Evolutionary conservation across 2,113 vertebrate genomes (phyloP), one percentile per base, ranked within the genome.

Genomic region (Anoplopoma fimbria): DNA sequence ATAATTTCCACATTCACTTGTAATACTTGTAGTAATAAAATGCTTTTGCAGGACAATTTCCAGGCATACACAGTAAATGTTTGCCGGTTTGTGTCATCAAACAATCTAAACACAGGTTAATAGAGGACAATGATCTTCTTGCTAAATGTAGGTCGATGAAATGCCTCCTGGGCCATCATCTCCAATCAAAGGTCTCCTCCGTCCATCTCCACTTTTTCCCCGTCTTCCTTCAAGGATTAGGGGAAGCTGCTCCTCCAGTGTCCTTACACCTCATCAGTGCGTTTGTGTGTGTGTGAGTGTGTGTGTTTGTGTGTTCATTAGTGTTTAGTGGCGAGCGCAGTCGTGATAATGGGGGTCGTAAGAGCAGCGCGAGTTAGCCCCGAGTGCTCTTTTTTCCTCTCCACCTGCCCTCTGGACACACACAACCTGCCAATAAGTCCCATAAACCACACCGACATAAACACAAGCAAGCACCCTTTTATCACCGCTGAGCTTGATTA

Each of bases 401-500:
- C 64, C 45, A 71, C 21, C 55, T 84, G 83, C 68, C 85, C 70
- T 64, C 47, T 60, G 68, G 47, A 73, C 60, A 62, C 65, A 85
- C 73, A 49, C 75, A 73, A 80, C 57, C 86, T 84, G 85, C 69
- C 87, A 89, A 74, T 86, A 89, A 90, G 84, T 84, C 60, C 68
- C 72, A 77, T 90, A 87, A 90, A 89, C 69, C 38, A 82, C 78
- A 69, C 23, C 4, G 73, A 88, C 86, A 85, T 82, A 87, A 83
- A 88, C 80, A 88, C 79, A 86, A 87, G 80, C 77, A 70, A 77
- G 75, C 71, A 83, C 38, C 81, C 74, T 83, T 92, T 92, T 89
- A 92, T 90, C 86, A 81, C 90, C 12, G n/a, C 79, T 47, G 69
- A 75, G 88, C 86, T 90, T 83, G 86, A 90, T 90, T 89, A 89